These are phyloP conservation scores for Gryllus longicercus DNA, from an alignment of 2,888 invertebrate species.

Conservation along the genomic window DNA sequence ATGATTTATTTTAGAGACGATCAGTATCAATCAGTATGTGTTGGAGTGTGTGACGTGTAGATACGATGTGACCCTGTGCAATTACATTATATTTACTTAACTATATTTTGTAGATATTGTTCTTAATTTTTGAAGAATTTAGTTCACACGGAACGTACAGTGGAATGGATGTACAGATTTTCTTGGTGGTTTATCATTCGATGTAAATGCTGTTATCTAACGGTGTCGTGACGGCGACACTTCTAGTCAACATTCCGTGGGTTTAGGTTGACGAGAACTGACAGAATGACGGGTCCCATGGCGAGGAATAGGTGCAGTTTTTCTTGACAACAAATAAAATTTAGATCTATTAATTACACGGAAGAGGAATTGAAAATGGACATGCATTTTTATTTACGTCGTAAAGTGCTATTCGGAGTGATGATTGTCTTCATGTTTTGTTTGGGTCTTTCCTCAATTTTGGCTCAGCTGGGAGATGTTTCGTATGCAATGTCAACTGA, in stretches of 20 bases:
- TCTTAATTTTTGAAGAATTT: neutral
- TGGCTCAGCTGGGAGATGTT: slow-evolving; percentile 34
- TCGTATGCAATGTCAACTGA: slow-evolving; percentile 56
- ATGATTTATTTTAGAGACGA: too few species aligned
- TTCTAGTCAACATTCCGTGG: neutral
- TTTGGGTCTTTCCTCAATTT: slow-evolving; percentile 31
- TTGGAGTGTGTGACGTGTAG: too few species aligned
- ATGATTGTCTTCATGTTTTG: slow-evolving; percentile 30
- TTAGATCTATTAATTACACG: slow-evolving; percentile 20
- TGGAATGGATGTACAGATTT: neutral
- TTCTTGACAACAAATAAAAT: slow-evolving; percentile 4
- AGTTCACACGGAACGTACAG: neutral
- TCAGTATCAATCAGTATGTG: too few species aligned
- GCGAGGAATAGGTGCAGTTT: neutral
- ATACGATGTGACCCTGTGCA: too few species aligned
- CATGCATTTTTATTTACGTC: neutral
- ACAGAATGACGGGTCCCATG: neutral
- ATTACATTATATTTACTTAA: too few species aligned
- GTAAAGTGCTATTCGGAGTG: slow-evolving; percentile 24
- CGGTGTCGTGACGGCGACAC: neutral
- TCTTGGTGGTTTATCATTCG: neutral
- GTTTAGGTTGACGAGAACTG: neutral
- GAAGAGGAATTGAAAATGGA: slow-evolving; percentile 28
- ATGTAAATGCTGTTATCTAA: slow-evolving; percentile 5
- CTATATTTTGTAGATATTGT: too few species aligned